A percentile compares a stretch with the other conserved stretches of the same genome.
Evolutionary conservation across 2,113 vertebrate species (phyloP).

Genomic region (Morphnarchus princeps): DNA sequence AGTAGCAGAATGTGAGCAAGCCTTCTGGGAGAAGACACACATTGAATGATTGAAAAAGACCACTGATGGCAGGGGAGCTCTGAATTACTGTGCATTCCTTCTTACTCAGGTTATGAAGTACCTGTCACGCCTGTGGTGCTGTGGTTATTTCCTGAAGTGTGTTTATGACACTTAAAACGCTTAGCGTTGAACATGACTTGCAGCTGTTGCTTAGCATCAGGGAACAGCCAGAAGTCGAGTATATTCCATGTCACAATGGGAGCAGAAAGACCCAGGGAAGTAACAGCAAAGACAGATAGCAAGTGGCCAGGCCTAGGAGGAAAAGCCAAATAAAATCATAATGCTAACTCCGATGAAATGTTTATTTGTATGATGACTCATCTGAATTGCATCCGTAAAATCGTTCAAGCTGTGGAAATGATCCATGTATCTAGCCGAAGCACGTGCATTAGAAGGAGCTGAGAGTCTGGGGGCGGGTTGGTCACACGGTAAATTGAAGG

Average conservation of each 20-base stretch:
- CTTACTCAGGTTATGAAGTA: not conserved
- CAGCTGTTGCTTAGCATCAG: not conserved
- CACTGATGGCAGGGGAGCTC: not conserved
- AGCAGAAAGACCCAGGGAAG: not conserved
- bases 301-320: not conserved
- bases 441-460: not conserved
- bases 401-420: rapidly evolving
- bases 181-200: not conserved
- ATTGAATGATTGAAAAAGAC: not conserved
- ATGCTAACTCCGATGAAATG: rapidly evolving
- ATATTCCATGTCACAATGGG: rapidly evolving
- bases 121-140: rapidly evolving
- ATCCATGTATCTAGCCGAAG: rapidly evolving
- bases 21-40: not conserved
- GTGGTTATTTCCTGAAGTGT: not conserved
- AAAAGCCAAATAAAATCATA: not conserved
- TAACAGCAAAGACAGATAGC: not conserved
- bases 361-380: not conserved
- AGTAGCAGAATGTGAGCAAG: not conserved
- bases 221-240: not conserved
- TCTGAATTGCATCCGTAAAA: not conserved
- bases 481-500: not conserved
- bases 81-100: not conserved
- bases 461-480: no score
- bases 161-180: rapidly evolving